Evolutionary conservation across 2,888 invertebrate genomes (phyloP), one percentile per base, ranked within the genome.

Genomic region (Elaeidobius kamerunicus): DNA sequence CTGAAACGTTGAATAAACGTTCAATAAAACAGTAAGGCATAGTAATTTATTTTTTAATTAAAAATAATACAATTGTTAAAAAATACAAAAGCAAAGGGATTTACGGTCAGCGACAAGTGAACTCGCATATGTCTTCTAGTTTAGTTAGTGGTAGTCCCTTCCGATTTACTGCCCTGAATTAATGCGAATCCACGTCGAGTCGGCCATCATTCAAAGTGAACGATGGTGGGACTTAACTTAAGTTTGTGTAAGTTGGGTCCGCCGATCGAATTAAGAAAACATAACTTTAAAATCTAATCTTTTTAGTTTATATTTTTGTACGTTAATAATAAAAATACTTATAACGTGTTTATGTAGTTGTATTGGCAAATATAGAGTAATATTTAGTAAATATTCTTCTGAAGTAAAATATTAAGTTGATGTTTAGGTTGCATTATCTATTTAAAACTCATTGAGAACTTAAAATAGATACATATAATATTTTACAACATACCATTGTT

Each of bases 151-250:
- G 35, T 45, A 46, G 55, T 48, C 52, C 56, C 35, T 56, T 56
- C 40, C 53, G 56, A 56, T 57, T 57, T 57, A 57, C 42, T 54
- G 43, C 44, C 47, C 47, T 42, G 57, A 57, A 67, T 71, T 70
- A 72, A 71, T 71, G 71, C 69, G 68, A 67, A 68, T 66, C 69
- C 69, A 68, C 69, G 70, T 62, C 67, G 67, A 66, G 70, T 69
- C 70, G 61, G 70, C 71, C 70, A 73, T 73, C 69, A 69, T 69
- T 73, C 72, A 73, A 69, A 67, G 68, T 72, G 72, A 72, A 70
- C 70, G 71, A 71, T 71, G 71, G 68, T 67, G 69, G 69, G 73
- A 72, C 72, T 73, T 73, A 69, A 69, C 65, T 64, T 66, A 68
- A 70, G 70, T 70, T 72, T 69, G 70, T 69, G 69, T 69, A 72